These are phyloP conservation scores for Megalops cyprinoides DNA, from an alignment of 2,797 vertebrate species.

Conservation along the genomic window DNA sequence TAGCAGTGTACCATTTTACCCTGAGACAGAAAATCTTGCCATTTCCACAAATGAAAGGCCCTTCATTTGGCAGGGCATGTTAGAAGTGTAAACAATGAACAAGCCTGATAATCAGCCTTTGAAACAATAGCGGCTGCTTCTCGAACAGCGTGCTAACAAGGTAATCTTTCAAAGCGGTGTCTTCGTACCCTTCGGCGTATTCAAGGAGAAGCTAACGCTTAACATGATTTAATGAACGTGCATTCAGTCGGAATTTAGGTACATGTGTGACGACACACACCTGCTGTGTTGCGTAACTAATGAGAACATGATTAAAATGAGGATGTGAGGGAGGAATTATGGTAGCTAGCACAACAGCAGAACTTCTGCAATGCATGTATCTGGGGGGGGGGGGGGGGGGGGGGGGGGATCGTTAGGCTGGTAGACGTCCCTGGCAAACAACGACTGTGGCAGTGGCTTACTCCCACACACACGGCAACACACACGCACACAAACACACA, in stretches of 20 bases:
- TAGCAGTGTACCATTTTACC: too few relatives aligned
- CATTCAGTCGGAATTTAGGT: not conserved
- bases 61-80: not conserved
- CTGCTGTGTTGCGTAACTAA: not conserved
- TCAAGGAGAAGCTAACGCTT: conserved; percentile 3
- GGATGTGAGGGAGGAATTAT: not conserved
- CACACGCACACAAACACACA: too few relatives aligned
- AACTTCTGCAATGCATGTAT: too few relatives aligned
- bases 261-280: not conserved
- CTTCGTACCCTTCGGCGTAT: conserved; percentile 6
- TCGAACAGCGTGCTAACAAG: not conserved
- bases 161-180: conserved; percentile 2
- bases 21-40: too few relatives aligned
- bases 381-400: too few relatives aligned
- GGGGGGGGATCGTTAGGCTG: too few relatives aligned
- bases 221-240: conserved; percentile 10
- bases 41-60: not conserved
- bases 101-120: not conserved
- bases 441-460: too few relatives aligned
- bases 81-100: not conserved
- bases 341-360: too few relatives aligned
- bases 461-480: too few relatives aligned
- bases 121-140: not conserved
- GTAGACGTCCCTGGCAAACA: too few relatives aligned
- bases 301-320: not conserved